phyloP scores from a whole-genome alignment of 2,888 invertebrate genomes.

The Limnephilus lunatus region DNA sequence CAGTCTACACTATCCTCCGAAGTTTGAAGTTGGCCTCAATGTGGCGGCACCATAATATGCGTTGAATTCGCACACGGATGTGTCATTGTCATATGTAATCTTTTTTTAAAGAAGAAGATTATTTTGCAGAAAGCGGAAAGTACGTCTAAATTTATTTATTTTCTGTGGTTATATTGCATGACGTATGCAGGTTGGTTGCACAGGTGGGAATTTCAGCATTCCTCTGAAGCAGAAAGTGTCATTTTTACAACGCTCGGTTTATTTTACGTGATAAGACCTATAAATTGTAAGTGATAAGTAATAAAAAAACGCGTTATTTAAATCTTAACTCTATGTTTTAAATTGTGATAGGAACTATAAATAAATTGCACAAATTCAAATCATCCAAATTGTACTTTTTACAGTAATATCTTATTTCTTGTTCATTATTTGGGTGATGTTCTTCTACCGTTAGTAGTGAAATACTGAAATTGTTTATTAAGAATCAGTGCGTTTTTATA shows the following conservation, averaged over 20 bases:
- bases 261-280: constrained; percentile 17
- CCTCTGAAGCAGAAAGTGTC: constrained; percentile 32
- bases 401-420: not conserved
- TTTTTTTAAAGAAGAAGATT: constrained; percentile 22
- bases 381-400: not conserved
- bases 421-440: not conserved
- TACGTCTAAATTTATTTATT: not conserved
- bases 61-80: no score
- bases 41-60: no score
- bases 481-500: constrained; percentile 16
- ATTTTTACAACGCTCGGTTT: constrained; percentile 6
- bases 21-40: no score
- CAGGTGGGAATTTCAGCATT: constrained; percentile 43
- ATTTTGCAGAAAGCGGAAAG: no score
- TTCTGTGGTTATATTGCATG: constrained; percentile 30
- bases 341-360: not conserved
- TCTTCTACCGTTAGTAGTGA: not conserved
- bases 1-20: no score
- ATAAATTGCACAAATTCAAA: not conserved
- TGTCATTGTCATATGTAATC: no score
- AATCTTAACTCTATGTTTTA: not conserved
- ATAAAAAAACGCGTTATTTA: not conserved
- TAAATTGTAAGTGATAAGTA: not conserved
- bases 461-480: not conserved
- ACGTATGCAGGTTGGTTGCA: constrained; percentile 44